These are phyloP conservation scores for Polypedilum pembai DNA, from an alignment of 1,140 invertebrate species.

Conservation along the genomic window DNA sequence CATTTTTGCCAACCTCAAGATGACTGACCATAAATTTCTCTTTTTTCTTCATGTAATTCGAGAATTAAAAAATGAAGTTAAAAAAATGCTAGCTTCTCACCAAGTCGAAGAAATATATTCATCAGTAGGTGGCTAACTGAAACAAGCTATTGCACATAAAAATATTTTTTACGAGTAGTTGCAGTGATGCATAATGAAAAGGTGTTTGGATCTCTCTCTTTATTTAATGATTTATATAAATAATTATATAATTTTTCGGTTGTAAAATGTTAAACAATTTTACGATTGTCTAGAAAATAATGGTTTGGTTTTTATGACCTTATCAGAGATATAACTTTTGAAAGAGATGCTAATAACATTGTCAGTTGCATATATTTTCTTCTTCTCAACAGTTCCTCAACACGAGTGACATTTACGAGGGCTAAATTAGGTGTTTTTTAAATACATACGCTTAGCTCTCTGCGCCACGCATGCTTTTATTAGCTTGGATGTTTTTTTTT, in stretches of 20 bases:
- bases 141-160: too few relatives aligned
- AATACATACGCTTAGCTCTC: not conserved
- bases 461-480: not conserved
- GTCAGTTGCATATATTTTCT: not conserved
- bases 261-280: not conserved
- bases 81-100: not conserved
- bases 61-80: too few relatives aligned
- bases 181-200: not conserved
- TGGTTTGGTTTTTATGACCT: slow-evolving; percentile 22
- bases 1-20: not conserved
- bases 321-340: not conserved
- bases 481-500: not conserved
- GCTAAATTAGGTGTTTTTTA: slow-evolving; percentile 16
- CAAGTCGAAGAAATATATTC: too few relatives aligned
- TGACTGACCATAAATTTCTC: not conserved
- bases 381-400: not conserved
- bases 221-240: slow-evolving; percentile 22
- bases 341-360: slow-evolving; percentile 16
- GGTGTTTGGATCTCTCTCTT: not conserved
- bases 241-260: slow-evolving; percentile 1
- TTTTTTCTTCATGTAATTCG: too few relatives aligned
- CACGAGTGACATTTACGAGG: slow-evolving; percentile 26
- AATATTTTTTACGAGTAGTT: too few relatives aligned
- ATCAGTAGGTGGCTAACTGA: too few relatives aligned
- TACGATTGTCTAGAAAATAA: slow-evolving; percentile 13